Conservation (phyloP, 2,888 invertebrate species). For the Ennomos erosarius region DNA sequence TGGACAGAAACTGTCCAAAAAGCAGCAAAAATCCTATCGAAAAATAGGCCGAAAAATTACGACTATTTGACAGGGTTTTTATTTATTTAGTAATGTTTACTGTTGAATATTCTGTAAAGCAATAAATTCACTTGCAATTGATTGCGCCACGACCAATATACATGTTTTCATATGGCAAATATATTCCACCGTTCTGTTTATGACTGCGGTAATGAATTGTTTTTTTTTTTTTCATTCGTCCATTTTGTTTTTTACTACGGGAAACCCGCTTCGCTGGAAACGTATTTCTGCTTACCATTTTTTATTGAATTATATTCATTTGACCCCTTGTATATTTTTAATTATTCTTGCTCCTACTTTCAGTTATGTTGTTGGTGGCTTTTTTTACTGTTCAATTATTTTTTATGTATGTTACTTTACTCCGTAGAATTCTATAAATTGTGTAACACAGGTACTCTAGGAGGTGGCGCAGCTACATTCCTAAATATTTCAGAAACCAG, state of each 20-base stretch:
- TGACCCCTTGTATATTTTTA: constrained; percentile 24
- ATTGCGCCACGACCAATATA: constrained; percentile 33
- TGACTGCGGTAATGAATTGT: constrained; percentile 41
- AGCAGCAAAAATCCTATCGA: too few relatives aligned
- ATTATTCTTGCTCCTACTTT: constrained; percentile 7
- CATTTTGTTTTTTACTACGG: constrained; percentile 24
- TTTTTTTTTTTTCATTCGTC: constrained; percentile 32
- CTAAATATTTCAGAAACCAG: too few relatives aligned
- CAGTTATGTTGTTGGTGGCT: constrained; percentile 3
- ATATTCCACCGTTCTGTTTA: constrained; percentile 41
- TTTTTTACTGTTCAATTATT: neutral
- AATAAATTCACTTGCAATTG: constrained; percentile 40
- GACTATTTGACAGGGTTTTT: too few relatives aligned
- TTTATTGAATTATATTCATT: constrained; percentile 24
- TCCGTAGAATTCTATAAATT: neutral
- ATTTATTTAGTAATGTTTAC: too few relatives aligned
- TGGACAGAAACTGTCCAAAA: too few relatives aligned
- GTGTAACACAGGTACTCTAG: too few relatives aligned
- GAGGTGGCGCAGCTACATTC: too few relatives aligned
- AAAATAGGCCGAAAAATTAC: too few relatives aligned
- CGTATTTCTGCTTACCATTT: constrained; percentile 24
- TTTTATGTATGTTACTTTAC: too few relatives aligned
- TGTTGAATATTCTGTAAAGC: constrained; percentile 8
- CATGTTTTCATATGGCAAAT: constrained; percentile 12
- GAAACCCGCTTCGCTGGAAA: constrained; percentile 20